These are phyloP conservation scores for Epinephelus moara DNA, from an alignment of 2,113 vertebrate genomes.

Conservation along the genomic window DNA sequence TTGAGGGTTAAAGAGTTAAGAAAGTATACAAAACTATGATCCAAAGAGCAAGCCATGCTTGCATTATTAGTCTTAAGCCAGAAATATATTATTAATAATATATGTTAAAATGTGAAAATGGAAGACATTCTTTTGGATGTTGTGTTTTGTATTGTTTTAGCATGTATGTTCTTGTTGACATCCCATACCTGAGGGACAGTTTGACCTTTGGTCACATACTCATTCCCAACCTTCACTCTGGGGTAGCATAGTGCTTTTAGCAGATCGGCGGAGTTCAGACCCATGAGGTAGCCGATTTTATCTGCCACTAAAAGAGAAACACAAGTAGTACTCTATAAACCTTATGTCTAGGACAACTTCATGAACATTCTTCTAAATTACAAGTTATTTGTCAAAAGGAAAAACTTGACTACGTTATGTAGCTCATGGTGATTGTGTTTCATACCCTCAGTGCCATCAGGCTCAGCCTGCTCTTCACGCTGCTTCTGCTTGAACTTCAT, in stretches of 20 bases:
- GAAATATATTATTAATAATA: background rate
- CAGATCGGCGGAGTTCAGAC: slow-evolving; percentile 86
- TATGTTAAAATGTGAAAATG: background rate
- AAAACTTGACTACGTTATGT: background rate
- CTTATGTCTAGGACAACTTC: background rate
- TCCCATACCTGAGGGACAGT: slow-evolving; percentile 81
- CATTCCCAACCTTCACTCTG: slow-evolving; percentile 86
- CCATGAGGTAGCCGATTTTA: slow-evolving; percentile 86
- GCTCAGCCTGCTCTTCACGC: slow-evolving; percentile 92
- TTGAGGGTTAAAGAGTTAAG: background rate
- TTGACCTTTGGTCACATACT: slow-evolving; percentile 86
- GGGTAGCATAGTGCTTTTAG: slow-evolving; percentile 85
- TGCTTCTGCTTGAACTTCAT: slow-evolving; percentile 96
- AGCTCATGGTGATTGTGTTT: background rate
- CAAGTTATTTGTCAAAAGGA: background rate
- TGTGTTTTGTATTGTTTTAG: background rate
- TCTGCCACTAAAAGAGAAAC: slow-evolving; percentile 79
- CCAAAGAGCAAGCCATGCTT: background rate
- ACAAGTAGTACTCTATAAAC: slow-evolving; percentile 23
- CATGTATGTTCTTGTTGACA: background rate
- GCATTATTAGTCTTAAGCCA: background rate
- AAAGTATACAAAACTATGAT: background rate
- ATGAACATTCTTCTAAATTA: background rate
- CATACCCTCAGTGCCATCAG: slow-evolving; percentile 92
- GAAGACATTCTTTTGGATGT: background rate